Conservation (phyloP, 2,888 invertebrate species). For the Diaphora mendica region DNA sequence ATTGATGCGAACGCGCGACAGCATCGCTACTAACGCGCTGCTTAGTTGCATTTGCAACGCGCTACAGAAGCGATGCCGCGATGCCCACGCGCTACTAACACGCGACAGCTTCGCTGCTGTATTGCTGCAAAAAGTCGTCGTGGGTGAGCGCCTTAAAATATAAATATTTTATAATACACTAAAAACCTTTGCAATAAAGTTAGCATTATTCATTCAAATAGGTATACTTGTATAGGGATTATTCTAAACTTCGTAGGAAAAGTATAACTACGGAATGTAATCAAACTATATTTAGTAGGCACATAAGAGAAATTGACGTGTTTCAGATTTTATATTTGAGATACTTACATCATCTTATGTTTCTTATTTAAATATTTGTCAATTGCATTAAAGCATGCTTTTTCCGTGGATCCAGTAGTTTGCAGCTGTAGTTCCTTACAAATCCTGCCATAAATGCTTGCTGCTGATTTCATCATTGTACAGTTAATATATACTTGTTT, state of each 20-base stretch:
- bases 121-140: too few species aligned
- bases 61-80: too few species aligned
- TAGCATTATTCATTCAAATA: neutral
- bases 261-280: neutral
- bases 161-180: neutral
- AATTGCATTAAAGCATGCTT: slow-evolving; percentile 88
- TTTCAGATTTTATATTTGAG: neutral
- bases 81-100: too few species aligned
- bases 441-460: slow-evolving; percentile 92
- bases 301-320: neutral
- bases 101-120: too few species aligned
- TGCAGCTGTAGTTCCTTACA: slow-evolving; percentile 89
- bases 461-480: slow-evolving; percentile 94
- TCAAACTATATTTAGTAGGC: neutral
- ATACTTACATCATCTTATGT: slow-evolving; percentile 90
- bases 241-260: neutral
- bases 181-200: too few species aligned
- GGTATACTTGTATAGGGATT: neutral
- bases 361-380: slow-evolving; percentile 89
- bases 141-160: too few species aligned
- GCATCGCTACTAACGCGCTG: too few species aligned
- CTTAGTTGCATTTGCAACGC: too few species aligned
- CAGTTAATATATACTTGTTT: slow-evolving; percentile 93
- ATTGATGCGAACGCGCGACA: too few species aligned
- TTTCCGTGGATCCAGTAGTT: slow-evolving; percentile 87